These are phyloP conservation scores for Apamea sordens DNA, from an alignment of 2,888 invertebrate species.

Conservation along the genomic window DNA sequence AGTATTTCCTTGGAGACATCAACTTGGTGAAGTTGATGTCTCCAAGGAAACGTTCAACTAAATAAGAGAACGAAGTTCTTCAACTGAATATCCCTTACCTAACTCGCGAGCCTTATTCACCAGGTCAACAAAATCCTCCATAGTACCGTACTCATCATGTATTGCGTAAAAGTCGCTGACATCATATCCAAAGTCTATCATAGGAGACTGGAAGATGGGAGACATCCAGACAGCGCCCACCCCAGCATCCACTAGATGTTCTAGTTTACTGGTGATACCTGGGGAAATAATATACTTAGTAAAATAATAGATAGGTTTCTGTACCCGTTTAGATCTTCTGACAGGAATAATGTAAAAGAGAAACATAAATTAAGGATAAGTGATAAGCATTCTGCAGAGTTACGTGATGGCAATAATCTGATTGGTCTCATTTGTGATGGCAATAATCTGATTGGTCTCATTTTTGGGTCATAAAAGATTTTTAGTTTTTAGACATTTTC, in stretches of 20 bases:
- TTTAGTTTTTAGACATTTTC: background rate
- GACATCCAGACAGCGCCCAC: constrained; percentile 94
- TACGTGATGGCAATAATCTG: background rate
- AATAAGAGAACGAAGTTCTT: background rate
- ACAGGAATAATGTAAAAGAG: background rate
- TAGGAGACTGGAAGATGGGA: constrained; percentile 94
- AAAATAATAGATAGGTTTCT: background rate
- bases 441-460: background rate
- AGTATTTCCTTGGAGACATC: background rate
- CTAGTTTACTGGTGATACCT: constrained; percentile 89
- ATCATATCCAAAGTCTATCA: constrained; percentile 96
- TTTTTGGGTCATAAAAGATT: background rate
- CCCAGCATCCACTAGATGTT: constrained; percentile 91
- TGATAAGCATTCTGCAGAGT: background rate
- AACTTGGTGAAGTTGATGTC: no score
- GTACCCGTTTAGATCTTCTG: background rate
- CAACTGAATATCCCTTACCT: constrained; percentile 72
- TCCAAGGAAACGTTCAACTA: no score
- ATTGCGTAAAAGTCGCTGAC: constrained; percentile 93
- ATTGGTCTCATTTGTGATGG: background rate
- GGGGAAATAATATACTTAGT: background rate
- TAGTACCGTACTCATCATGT: constrained; percentile 92
- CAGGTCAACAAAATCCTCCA: constrained; percentile 92
- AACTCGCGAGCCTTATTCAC: constrained; percentile 87
- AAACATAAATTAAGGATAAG: no score